A percentile compares a stretch with the other conserved stretches of the same genome.
phyloP scores from a whole-genome alignment of 2,113 vertebrate genomes.

The Bufo bufo region DNA sequence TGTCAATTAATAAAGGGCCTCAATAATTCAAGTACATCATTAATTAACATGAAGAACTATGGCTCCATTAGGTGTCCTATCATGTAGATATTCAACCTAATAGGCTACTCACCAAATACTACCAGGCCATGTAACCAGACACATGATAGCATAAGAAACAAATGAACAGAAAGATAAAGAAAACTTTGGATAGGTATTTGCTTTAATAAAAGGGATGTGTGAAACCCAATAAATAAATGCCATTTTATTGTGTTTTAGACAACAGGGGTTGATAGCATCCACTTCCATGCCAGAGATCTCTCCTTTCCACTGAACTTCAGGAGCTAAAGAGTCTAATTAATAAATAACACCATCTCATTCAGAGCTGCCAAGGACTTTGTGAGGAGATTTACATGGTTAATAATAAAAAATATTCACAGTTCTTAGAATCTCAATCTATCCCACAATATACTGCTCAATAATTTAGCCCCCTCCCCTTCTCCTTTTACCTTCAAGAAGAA shows the following conservation, averaged over 20 bases:
- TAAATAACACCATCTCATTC: conserved; percentile 65
- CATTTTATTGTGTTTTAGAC: conserved; percentile 31
- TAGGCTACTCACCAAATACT: conserved; percentile 13
- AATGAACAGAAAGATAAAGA: background rate
- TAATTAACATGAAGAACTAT: conserved; percentile 3
- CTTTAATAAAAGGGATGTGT: conserved; percentile 18
- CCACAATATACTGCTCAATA: conserved; percentile 47
- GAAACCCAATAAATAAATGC: conserved; percentile 50
- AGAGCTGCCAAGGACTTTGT: conserved; percentile 64
- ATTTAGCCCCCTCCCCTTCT: conserved; percentile 48
- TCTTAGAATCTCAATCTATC: conserved; percentile 50
- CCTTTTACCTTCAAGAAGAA: conserved; percentile 58
- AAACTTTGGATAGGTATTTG: conserved; percentile 39
- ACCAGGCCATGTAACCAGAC: background rate
- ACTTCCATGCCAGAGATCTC: conserved; percentile 14
- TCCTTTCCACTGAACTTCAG: conserved; percentile 38
- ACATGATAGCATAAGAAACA: conserved; percentile 26
- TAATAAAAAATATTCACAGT: conserved; percentile 59
- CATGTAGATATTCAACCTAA: background rate
- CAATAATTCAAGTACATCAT: conserved; percentile 35
- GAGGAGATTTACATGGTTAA: conserved; percentile 55
- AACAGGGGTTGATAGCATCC: conserved; percentile 16
- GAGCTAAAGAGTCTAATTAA: conserved; percentile 48
- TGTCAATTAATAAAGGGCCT: conserved; percentile 32
- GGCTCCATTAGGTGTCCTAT: background rate